phyloP scores from a whole-genome alignment of 1,140 invertebrate species.

The Zelostemma sp. region DNA sequence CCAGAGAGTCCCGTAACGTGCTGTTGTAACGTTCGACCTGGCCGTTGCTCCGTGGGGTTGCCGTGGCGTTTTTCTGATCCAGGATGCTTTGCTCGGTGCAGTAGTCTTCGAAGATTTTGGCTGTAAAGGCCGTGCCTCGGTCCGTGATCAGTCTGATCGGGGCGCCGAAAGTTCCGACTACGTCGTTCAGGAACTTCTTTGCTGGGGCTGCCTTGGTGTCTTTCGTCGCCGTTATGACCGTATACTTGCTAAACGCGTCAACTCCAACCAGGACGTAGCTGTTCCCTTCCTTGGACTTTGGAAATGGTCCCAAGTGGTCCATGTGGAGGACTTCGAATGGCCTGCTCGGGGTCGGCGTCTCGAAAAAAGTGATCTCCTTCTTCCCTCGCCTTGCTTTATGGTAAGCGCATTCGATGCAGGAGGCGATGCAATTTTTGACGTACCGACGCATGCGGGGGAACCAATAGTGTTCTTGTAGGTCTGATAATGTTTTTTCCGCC shows the following conservation, averaged over 20 bases:
- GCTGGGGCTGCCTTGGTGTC: conserved; percentile 7
- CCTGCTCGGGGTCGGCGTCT: conserved; percentile 4
- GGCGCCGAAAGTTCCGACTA: conserved; percentile 37
- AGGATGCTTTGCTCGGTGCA: conserved; percentile 35
- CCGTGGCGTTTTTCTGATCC: conserved; percentile 46
- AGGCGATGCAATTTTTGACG: conserved; percentile 32
- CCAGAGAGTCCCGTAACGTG: conserved; percentile 29
- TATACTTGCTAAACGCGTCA: conserved; percentile 59
- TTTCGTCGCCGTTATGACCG: neutral
- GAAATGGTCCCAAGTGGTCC: conserved; percentile 51
- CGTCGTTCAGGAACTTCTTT: conserved; percentile 11
- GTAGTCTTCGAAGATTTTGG: conserved; percentile 44
- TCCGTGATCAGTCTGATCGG: conserved; percentile 47
- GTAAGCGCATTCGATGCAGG: conserved; percentile 49
- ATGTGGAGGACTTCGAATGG: conserved; percentile 40
- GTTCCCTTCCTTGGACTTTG: conserved; percentile 35
- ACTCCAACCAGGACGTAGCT: conserved; percentile 50
- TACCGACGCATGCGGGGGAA: conserved; percentile 45
- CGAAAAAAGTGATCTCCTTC: conserved; percentile 16
- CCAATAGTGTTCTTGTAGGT: conserved; percentile 36
- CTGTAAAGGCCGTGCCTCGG: conserved; percentile 49
- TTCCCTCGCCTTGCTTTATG: conserved; percentile 45
- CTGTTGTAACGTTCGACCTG: conserved; percentile 54
- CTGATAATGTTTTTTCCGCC: neutral
- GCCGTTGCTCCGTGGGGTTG: conserved; percentile 48